These are phyloP conservation scores for Tethea ocularis DNA, from an alignment of 2,888 invertebrate genomes.

Conservation along the genomic window DNA sequence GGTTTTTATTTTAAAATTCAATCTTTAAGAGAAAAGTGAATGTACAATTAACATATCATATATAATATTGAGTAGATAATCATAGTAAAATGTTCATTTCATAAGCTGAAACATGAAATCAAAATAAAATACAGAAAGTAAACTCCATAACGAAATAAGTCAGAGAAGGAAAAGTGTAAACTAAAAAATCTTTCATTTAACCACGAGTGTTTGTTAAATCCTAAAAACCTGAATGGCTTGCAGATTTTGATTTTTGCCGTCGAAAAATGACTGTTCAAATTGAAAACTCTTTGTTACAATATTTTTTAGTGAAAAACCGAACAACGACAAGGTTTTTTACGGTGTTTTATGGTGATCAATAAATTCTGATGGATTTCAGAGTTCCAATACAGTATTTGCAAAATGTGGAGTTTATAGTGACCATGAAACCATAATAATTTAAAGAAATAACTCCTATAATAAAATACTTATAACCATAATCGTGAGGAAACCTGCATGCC, in stretches of 20 bases:
- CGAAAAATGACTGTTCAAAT: slow-evolving; percentile 43
- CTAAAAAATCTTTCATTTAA: slow-evolving; percentile 26
- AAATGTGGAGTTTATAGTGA: not conserved
- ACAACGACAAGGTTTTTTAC: slow-evolving; percentile 36
- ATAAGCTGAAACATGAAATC: no score
- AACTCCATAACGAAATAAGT: slow-evolving; percentile 17
- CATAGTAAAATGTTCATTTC: no score
- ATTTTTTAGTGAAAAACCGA: slow-evolving; percentile 40
- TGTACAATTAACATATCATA: no score
- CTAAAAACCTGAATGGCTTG: slow-evolving; percentile 29
- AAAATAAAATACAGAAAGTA: not conserved
- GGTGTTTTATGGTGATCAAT: slow-evolving; percentile 36
- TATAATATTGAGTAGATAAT: no score
- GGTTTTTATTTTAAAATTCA: no score
- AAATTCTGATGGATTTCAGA: slow-evolving; percentile 25
- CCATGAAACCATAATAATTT: not conserved
- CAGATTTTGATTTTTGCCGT: slow-evolving; percentile 40
- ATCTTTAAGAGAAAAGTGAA: no score
- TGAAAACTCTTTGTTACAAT: slow-evolving; percentile 53
- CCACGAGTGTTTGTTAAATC: slow-evolving; percentile 25
- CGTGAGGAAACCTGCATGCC: no score
- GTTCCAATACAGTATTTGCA: not conserved
- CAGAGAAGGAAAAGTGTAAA: slow-evolving; percentile 16
- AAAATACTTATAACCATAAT: no score
- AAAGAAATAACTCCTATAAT: not conserved